These are phyloP conservation scores for Pterobdella sp. DNA, from an alignment of 2,888 invertebrate species.

Conservation along the genomic window DNA sequence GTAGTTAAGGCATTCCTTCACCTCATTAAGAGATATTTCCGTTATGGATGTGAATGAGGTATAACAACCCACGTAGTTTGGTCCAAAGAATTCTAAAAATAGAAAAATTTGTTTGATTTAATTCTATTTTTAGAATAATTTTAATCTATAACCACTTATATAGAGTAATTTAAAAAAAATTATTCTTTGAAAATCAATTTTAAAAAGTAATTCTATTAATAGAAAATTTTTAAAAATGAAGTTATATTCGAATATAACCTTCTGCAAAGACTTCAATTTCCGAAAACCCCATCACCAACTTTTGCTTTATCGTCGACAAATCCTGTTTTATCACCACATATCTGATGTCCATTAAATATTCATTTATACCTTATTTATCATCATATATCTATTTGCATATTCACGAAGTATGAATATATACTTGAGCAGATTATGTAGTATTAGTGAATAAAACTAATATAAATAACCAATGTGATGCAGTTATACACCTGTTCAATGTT, in stretches of 20 bases:
- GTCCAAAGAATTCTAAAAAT: neutral
- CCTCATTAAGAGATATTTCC: neutral
- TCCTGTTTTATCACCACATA: neutral
- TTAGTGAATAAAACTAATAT: neutral
- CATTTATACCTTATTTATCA: neutral
- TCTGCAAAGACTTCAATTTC: neutral
- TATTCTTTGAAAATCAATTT: too few species aligned
- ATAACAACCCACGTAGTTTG: slow-evolving; percentile 3
- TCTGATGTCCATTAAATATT: neutral
- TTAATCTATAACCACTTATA: neutral
- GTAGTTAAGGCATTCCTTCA: neutral
- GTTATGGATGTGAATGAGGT: neutral
- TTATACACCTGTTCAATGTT: neutral
- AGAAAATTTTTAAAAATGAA: too few species aligned
- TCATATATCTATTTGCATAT: too few species aligned
- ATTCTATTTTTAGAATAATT: neutral
- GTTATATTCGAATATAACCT: too few species aligned
- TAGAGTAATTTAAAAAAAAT: neutral
- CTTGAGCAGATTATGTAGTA: neutral
- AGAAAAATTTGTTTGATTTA: neutral
- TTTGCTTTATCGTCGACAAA: neutral
- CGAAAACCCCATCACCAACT: neutral
- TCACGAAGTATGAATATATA: too few species aligned
- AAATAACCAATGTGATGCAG: neutral
- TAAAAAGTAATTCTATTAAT: too few species aligned